Conservation (phyloP, 2,113 vertebrate genomes). For the Melanocharis versteri region DNA sequence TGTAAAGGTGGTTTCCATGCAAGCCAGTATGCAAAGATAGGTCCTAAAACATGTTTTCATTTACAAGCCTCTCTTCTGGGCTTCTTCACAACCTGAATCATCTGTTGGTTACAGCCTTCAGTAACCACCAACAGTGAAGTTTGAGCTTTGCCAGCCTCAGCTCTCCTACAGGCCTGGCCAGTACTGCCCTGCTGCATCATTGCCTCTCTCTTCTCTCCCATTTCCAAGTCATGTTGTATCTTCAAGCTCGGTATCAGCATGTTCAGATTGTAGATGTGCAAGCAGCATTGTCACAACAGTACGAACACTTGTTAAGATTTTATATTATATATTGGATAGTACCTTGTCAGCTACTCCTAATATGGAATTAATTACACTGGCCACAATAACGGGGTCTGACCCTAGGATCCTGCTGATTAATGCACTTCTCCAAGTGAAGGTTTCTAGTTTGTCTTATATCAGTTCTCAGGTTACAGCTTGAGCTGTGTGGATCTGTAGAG, state of each 20-base stretch:
- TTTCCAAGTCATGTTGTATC: rapidly evolving
- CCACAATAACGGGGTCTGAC: too few relatives aligned
- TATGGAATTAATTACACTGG: neutral
- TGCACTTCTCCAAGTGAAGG: neutral
- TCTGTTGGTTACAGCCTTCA: neutral
- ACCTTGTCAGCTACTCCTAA: neutral
- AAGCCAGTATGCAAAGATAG: neutral
- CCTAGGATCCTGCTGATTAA: neutral
- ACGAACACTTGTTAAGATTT: neutral
- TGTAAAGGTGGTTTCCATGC: neutral
- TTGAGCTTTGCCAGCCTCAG: neutral
- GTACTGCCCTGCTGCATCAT: neutral
- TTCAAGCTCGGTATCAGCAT: neutral
- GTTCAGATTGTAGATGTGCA: neutral
- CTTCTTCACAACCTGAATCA: neutral
- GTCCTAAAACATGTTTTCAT: neutral
- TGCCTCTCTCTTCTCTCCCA: neutral
- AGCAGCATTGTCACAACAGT: rapidly evolving
- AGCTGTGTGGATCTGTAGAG: neutral
- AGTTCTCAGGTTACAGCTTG: neutral
- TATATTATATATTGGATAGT: neutral
- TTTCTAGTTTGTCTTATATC: neutral
- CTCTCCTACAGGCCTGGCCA: neutral
- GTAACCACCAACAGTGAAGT: neutral
- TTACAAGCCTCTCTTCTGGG: neutral